Conservation (phyloP, 2,888 invertebrate genomes). For the Hypomecis punctinalis region DNA sequence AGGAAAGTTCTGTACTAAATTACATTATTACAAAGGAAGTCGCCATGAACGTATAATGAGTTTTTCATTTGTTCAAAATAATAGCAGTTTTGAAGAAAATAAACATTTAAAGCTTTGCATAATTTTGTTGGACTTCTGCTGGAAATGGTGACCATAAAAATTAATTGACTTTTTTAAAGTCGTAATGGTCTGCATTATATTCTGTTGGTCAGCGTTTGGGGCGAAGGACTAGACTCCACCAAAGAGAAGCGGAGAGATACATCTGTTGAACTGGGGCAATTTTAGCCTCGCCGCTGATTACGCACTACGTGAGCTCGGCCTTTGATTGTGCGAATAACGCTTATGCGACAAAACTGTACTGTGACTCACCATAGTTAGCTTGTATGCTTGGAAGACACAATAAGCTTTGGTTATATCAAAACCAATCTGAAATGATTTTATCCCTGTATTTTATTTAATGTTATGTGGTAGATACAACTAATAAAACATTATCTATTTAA, state of each 20-base stretch:
- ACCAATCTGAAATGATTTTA: too few species aligned
- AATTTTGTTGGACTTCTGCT: constrained; percentile 20
- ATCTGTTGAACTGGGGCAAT: too few species aligned
- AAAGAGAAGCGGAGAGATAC: background rate
- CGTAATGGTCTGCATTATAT: constrained; percentile 33
- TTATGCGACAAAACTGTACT: too few species aligned
- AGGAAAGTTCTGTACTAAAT: constrained; percentile 60
- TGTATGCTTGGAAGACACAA: too few species aligned
- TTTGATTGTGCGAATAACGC: too few species aligned
- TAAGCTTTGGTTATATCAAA: too few species aligned
- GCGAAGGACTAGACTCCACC: constrained; percentile 5
- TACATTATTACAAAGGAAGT: constrained; percentile 56
- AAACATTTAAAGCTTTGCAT: constrained; percentile 39
- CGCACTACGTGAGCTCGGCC: too few species aligned
- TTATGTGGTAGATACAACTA: too few species aligned
- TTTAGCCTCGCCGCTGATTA: too few species aligned
- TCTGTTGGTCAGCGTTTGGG: constrained; percentile 18
- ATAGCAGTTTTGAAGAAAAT: constrained; percentile 41
- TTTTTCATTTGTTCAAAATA: constrained; percentile 51
- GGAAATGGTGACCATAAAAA: constrained; percentile 37
- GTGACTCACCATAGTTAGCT: too few species aligned
- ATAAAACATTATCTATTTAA: too few species aligned
- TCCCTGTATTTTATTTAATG: too few species aligned
- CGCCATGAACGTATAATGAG: constrained; percentile 44
- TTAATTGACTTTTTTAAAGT: constrained; percentile 38